These are phyloP conservation scores for Hafferia zeledoni DNA, from an alignment of 2,797 vertebrate species.

Conservation along the genomic window DNA sequence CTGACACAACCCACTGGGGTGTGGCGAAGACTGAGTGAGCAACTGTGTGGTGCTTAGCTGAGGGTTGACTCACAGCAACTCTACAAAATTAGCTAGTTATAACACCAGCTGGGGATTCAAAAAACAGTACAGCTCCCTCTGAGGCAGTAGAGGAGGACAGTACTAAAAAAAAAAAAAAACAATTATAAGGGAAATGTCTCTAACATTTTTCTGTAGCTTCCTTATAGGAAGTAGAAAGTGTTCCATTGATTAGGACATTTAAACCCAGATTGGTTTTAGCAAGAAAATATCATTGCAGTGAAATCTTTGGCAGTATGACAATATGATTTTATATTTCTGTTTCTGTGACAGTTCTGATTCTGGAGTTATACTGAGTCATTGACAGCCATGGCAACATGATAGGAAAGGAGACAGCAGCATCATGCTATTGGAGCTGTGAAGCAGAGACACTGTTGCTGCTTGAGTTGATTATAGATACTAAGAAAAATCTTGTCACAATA, in stretches of 20 bases:
- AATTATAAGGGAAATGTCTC: background rate
- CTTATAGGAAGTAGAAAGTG: background rate
- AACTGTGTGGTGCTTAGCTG: background rate
- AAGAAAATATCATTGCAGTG: background rate
- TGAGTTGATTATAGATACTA: conserved; percentile 13
- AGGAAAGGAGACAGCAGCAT: background rate
- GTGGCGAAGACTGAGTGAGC: background rate
- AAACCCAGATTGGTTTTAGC: background rate
- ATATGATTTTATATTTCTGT: conserved; percentile 25
- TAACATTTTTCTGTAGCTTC: background rate
- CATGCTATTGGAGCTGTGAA: background rate
- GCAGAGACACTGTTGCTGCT: conserved; percentile 7
- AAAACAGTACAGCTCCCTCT: background rate
- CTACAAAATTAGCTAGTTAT: background rate
- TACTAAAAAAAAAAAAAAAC: background rate
- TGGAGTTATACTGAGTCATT: conserved; percentile 14
- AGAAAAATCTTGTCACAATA: conserved; percentile 15
- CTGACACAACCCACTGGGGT: fast-evolving
- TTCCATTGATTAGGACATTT: background rate
- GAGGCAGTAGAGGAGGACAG: background rate
- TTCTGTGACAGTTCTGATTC: conserved; percentile 40
- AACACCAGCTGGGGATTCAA: background rate
- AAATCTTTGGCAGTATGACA: conserved; percentile 35
- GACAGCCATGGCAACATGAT: conserved; percentile 23
- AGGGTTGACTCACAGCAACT: background rate